phyloP scores from a whole-genome alignment of 2,113 vertebrate genomes.

The Gasterosteus nipponicus region DNA sequence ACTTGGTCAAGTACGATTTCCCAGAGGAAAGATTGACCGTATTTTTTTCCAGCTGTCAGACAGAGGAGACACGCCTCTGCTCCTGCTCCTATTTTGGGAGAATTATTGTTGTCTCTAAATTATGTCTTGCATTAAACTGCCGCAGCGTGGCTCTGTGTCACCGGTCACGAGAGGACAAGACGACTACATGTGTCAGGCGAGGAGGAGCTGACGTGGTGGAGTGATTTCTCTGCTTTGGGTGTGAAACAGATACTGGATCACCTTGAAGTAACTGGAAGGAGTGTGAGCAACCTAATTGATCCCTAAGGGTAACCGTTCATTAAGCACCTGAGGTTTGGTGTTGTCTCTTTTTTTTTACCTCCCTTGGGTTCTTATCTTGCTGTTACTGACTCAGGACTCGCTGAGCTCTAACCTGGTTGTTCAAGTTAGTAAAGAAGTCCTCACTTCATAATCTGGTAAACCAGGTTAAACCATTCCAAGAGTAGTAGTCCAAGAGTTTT shows the following conservation, averaged over 20 bases:
- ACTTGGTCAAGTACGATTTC: background rate
- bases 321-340: constrained; percentile 43
- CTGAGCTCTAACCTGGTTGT: background rate
- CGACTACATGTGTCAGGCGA: constrained; percentile 16
- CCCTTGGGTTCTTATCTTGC: constrained; percentile 48
- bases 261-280: constrained; percentile 9
- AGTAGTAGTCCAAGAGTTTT: background rate
- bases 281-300: constrained; percentile 57
- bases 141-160: constrained; percentile 43
- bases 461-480: too few species aligned
- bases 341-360: constrained; percentile 14
- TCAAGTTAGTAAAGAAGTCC: background rate
- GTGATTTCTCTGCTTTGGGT: constrained; percentile 34
- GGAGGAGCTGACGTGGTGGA: constrained; percentile 3
- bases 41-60: constrained; percentile 34
- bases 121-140: constrained; percentile 14
- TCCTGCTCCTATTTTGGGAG: constrained; percentile 26
- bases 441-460: constrained; percentile 9
- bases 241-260: constrained; percentile 43
- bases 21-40: background rate
- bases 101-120: constrained; percentile 25
- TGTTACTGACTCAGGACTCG: constrained; percentile 22
- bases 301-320: constrained; percentile 59
- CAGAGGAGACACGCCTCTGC: background rate
- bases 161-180: constrained; percentile 40